Percentiles rank a stretch among this genome's conserved stretches.
phyloP scores from a whole-genome alignment of 2,113 vertebrate species.

The Microtus pennsylvanicus region DNA sequence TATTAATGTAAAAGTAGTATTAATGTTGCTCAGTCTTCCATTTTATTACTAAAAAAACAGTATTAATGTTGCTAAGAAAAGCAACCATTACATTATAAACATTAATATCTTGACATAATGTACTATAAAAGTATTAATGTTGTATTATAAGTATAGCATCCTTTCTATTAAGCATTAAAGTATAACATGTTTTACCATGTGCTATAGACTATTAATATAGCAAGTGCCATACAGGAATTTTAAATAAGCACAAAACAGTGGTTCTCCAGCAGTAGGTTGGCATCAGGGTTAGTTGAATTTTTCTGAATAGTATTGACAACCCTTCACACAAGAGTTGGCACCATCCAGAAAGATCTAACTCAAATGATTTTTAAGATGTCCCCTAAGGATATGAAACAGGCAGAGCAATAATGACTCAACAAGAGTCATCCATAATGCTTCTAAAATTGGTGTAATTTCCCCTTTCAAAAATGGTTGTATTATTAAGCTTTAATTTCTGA shows the following conservation, averaged over 20 bases:
- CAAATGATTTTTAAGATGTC: neutral
- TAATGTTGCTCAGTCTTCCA: neutral
- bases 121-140: no score
- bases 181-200: neutral
- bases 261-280: neutral
- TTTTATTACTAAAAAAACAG: neutral
- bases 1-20: neutral
- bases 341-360: neutral
- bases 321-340: neutral
- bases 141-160: no score
- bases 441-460: neutral
- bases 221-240: constrained; percentile 8
- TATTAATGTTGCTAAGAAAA: neutral
- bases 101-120: no score
- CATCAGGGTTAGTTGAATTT: neutral
- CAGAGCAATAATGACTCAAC: neutral
- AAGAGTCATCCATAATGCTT: neutral
- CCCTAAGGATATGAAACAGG: neutral
- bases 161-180: no score
- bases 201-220: constrained; percentile 16
- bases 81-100: neutral
- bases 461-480: constrained; percentile 26
- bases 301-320: neutral
- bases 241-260: constrained; percentile 29
- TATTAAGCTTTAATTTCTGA: neutral